These are phyloP conservation scores for Rousettus leschenaultii DNA, from an alignment of 2,113 vertebrate species.

Conservation along the genomic window DNA sequence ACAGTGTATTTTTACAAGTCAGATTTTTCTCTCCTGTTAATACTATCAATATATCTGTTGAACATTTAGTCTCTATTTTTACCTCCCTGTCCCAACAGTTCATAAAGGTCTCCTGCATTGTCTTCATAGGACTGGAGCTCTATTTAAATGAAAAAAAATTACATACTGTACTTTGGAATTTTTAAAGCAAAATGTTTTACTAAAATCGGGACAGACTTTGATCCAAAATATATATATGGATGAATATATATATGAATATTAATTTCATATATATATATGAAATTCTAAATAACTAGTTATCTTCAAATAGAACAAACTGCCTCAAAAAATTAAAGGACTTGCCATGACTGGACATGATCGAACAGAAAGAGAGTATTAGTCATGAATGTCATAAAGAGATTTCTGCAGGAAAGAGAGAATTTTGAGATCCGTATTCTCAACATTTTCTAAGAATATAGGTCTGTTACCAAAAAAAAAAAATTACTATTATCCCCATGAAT, in stretches of 20 bases:
- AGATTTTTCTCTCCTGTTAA: not conserved
- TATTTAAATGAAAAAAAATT: not conserved
- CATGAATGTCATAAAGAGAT: not conserved
- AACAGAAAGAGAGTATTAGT: not conserved
- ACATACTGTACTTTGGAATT: not conserved
- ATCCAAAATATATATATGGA: not conserved
- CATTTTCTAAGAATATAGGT: not conserved
- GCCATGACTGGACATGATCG: not conserved
- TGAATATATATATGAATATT: no score
- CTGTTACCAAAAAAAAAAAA: not conserved
- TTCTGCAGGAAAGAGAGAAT: not conserved
- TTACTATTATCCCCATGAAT: not conserved
- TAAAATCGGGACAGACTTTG: not conserved
- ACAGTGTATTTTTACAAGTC: not conserved
- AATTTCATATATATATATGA: not conserved
- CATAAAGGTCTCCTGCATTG: not conserved
- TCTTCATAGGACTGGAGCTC: not conserved
- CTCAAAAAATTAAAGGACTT: not conserved
- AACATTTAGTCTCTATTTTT: slow-evolving; percentile 24
- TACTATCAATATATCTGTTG: slow-evolving; percentile 17
- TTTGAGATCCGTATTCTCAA: not conserved
- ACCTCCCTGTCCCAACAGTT: not conserved
- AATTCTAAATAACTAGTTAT: not conserved
- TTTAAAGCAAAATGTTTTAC: not conserved
- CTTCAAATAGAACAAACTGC: not conserved